phyloP scores from a whole-genome alignment of 2,797 vertebrate species.

The Aulostomus chinensis region DNA sequence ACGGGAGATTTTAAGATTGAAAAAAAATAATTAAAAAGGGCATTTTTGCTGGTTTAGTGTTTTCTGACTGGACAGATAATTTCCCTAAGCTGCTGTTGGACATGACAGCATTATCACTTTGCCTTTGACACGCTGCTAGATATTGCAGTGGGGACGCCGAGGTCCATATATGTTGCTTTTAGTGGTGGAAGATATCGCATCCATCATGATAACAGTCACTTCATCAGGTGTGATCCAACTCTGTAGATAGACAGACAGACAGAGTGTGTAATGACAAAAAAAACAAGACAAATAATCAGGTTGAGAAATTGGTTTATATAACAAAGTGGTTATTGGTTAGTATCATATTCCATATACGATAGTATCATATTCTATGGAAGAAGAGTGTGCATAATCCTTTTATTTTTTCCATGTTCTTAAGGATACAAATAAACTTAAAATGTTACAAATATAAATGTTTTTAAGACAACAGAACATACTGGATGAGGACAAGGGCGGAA shows the following conservation, averaged over 20 bases:
- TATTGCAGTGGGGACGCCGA: conserved; percentile 56
- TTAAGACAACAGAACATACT: conserved; percentile 74
- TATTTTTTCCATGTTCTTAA: conserved; percentile 54
- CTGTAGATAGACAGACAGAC: too few species aligned
- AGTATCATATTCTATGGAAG: conserved; percentile 69
- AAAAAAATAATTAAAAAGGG: conserved; percentile 43
- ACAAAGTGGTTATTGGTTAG: conserved; percentile 82
- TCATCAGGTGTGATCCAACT: too few species aligned
- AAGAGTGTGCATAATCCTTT: conserved; percentile 73
- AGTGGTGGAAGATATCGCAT: conserved; percentile 56
- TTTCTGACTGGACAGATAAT: conserved; percentile 47
- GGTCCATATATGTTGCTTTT: conserved; percentile 69
- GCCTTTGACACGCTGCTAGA: conserved; percentile 61
- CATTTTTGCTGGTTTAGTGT: conserved; percentile 31
- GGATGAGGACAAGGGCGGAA: conserved; percentile 61
- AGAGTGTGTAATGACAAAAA: background rate
- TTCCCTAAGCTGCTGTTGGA: conserved; percentile 60
- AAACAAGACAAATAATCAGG: conserved; percentile 26
- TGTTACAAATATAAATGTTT: conserved; percentile 84
- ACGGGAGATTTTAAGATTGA: conserved; percentile 24
- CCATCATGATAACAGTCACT: conserved; percentile 67
- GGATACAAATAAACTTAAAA: conserved; percentile 80
- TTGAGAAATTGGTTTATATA: conserved; percentile 75
- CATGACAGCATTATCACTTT: conserved; percentile 66
- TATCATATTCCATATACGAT: conserved; percentile 75